phyloP scores from a whole-genome alignment of 2,797 vertebrate genomes.

The Lepilemur septentrionalis region DNA sequence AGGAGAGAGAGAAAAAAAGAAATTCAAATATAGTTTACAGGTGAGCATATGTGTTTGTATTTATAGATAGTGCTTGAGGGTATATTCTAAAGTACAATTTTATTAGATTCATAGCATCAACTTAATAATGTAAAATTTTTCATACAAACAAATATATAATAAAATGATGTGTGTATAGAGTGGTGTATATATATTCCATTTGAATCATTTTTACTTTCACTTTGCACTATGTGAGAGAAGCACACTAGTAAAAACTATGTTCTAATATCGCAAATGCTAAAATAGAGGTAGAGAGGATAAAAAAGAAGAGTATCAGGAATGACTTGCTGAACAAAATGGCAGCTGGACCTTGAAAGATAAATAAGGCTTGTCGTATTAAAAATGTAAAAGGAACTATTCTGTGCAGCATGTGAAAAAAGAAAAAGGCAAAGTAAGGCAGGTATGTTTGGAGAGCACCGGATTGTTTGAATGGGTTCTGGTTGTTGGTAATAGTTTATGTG shows the following conservation, averaged over 20 bases:
- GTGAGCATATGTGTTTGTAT: background rate
- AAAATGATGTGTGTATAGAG: background rate
- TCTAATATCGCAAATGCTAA: background rate
- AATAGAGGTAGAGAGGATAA: background rate
- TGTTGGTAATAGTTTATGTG: background rate
- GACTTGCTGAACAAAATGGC: background rate
- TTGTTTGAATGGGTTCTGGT: background rate
- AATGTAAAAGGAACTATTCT: background rate
- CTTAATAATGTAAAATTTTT: background rate
- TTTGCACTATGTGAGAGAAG: background rate
- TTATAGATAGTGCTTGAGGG: background rate
- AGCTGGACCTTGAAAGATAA: background rate
- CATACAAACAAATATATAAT: background rate
- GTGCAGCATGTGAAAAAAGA: background rate
- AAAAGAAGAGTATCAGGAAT: background rate
- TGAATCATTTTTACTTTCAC: background rate
- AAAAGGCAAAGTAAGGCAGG: background rate
- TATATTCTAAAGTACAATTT: background rate
- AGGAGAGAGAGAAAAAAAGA: background rate
- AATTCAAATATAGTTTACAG: background rate
- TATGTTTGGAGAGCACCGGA: background rate
- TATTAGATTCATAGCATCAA: background rate
- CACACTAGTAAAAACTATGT: background rate
- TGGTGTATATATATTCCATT: background rate
- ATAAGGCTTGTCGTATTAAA: background rate